Evolutionary conservation across 2,797 vertebrate species (phyloP).

Genomic region (Enteromius thamalakanensis): DNA sequence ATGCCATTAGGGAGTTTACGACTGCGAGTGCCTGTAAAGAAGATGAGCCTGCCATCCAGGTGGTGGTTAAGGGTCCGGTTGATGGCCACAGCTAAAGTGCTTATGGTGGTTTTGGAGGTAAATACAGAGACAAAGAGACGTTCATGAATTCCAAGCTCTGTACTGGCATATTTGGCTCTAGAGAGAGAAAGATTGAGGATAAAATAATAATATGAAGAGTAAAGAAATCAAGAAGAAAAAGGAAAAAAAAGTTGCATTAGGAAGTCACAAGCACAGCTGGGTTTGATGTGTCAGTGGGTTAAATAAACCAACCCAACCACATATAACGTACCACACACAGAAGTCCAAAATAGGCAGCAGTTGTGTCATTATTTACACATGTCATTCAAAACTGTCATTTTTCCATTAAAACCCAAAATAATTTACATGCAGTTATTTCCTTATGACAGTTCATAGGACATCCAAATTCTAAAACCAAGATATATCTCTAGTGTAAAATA

Average conservation of each 20-base stretch:
- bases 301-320: constrained; percentile 1
- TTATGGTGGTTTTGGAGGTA: constrained; percentile 90
- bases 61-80: constrained; percentile 94
- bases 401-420: neutral
- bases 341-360: constrained; percentile 1
- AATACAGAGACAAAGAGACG: constrained; percentile 90
- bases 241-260: neutral
- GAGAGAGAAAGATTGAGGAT: constrained; percentile 30
- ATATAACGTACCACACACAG: constrained; percentile 2
- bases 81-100: constrained; percentile 88
- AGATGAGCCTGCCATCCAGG: constrained; percentile 86
- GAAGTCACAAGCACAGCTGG: neutral
- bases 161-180: constrained; percentile 91
- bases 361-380: constrained; percentile 5
- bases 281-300: neutral
- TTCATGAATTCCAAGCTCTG: constrained; percentile 93
- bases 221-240: neutral
- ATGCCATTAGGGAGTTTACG: constrained; percentile 93
- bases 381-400: neutral
- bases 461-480: neutral
- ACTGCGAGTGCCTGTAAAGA: constrained; percentile 88
- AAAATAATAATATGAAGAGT: neutral
- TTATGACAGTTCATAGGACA: neutral
- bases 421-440: neutral
- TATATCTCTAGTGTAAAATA: neutral